These are phyloP conservation scores for Pleuronectes platessa DNA, from an alignment of 2,113 vertebrate genomes.

Conservation along the genomic window DNA sequence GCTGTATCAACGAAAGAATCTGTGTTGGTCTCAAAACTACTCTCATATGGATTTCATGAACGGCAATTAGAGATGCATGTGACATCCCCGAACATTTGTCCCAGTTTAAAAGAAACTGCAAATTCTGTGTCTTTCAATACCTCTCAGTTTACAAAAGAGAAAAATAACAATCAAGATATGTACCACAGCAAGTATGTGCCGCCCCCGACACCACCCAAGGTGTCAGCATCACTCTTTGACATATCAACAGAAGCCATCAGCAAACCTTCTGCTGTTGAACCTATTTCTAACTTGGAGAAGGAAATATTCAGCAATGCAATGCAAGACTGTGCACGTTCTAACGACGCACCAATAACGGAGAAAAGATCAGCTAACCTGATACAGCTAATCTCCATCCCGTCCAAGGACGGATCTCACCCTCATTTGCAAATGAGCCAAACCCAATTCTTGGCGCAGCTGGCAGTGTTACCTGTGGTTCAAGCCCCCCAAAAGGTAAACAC, in stretches of 20 bases:
- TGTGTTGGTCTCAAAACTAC: conserved; percentile 12
- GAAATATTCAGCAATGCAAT: too few relatives aligned
- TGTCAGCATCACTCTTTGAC: neutral
- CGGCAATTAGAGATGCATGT: neutral
- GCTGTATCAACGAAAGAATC: conserved; percentile 29
- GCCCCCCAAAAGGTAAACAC: conserved; percentile 42
- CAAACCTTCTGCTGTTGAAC: too few relatives aligned
- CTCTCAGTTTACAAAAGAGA: conserved; percentile 6
- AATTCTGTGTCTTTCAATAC: neutral
- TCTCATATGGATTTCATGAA: conserved; percentile 1
- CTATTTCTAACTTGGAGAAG: too few relatives aligned
- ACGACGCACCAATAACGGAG: neutral
- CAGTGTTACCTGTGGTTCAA: conserved; percentile 37
- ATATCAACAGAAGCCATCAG: neutral
- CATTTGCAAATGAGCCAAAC: conserved; percentile 49
- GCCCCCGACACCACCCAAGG: neutral
- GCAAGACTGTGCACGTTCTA: neutral
- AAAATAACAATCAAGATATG: neutral
- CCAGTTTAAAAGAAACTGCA: neutral
- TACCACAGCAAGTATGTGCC: neutral
- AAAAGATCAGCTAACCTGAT: neutral
- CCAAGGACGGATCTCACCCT: conserved; percentile 34
- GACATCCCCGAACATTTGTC: neutral
- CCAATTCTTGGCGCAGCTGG: conserved; percentile 61
- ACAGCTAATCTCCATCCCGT: conserved; percentile 7